Base-by-base conservation (phyloP, 1,140 invertebrate species). In the Drosophila obscura region DNA sequence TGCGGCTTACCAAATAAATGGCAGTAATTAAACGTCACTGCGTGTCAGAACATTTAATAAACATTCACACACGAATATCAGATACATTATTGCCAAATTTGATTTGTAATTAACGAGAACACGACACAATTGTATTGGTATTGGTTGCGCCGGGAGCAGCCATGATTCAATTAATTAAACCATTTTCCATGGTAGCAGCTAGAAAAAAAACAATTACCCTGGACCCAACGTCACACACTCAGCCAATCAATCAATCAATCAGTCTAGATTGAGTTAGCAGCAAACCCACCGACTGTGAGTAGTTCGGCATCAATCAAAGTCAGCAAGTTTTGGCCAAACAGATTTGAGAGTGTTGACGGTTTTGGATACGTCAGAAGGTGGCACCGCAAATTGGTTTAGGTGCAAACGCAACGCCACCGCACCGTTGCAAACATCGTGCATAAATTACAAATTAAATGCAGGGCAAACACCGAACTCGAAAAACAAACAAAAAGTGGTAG, bases 381-480 rank as follows among this genome's bases (percentile, higher is more conserved):
- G 16, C 31, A 57, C 73, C 73, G 35, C 77, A 71, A 71, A 69
- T 80, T 80, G 71, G 77, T 69, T 80, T 77, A 52, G 57, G 73
- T 76, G 73, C 73, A 67, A 76, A 46, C 24, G 39, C 51, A 35
- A 19, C 13, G 59, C 35, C 51, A 45, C 73, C 63, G 16, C 41
- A 52, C 73, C 73, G 35, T 64, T 75, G 56, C 73, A 68, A 50
- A 60, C 51, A 49, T 52, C 62, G 58, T 78, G 68, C 68, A 79
- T 73, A 73, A 67, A 73, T 79, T 79, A 78, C 53, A 73, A 79
- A 79, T 79, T 79, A 73, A 79, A 79, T 73, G 76, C 39, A 49
- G 43, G 58, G 11, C 62, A 62, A 79, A 61, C 61, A 73, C 5
- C 43, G 35, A 53, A 2, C 7, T 50, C 69, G 11, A 8, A 55